Conservation (phyloP, 1,140 invertebrate species). For the Drusus annulatus region DNA sequence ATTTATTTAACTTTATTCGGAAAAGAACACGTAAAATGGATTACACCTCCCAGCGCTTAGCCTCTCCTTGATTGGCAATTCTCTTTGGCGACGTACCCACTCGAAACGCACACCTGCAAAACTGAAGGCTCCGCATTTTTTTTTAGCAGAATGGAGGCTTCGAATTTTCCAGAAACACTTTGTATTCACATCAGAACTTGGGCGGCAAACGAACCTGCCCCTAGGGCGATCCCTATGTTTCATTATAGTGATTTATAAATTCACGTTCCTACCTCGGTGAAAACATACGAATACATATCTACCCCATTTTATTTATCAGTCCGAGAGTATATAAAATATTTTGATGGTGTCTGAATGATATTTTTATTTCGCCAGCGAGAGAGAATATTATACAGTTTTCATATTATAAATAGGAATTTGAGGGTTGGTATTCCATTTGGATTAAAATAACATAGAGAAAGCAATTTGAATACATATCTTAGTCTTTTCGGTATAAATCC, state of each 20-base stretch:
- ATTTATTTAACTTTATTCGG: too few relatives aligned
- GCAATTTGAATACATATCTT: too few relatives aligned
- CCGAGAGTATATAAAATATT: too few relatives aligned
- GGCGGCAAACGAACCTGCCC: slow-evolving; percentile 17
- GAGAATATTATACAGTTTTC: too few relatives aligned
- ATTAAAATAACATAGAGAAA: too few relatives aligned
- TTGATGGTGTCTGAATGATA: too few relatives aligned
- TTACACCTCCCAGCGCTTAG: not conserved
- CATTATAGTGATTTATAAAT: slow-evolving; percentile 37
- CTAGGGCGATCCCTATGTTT: slow-evolving; percentile 14
- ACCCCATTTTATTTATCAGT: not conserved
- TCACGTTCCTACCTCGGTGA: slow-evolving; percentile 3
- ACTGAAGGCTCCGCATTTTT: slow-evolving; percentile 2
- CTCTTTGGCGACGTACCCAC: not conserved
- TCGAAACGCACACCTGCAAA: slow-evolving; percentile 1
- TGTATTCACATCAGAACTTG: slow-evolving; percentile 25
- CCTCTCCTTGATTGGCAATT: slow-evolving; percentile 1
- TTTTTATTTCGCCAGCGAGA: too few relatives aligned
- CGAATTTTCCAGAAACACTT: slow-evolving; percentile 1
- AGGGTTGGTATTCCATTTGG: too few relatives aligned
- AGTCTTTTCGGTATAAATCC: too few relatives aligned
- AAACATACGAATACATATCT: slow-evolving; percentile 2
- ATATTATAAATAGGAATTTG: too few relatives aligned
- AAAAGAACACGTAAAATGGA: not conserved
- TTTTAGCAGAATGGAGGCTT: not conserved